These are phyloP conservation scores for Microctonus aethiopoides DNA, from an alignment of 2,888 invertebrate genomes.

Conservation along the genomic window DNA sequence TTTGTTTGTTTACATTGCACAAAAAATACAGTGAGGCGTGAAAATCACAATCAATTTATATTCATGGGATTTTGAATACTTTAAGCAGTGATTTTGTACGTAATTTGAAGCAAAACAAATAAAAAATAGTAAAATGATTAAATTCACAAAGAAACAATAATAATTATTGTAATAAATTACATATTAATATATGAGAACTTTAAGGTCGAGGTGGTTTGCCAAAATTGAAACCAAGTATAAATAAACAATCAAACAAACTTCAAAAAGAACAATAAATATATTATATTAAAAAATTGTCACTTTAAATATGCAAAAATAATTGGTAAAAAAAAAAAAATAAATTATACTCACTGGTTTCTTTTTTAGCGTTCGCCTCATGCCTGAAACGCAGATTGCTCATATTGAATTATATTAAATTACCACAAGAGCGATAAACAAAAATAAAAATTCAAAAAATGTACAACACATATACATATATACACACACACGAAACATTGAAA, in stretches of 20 bases:
- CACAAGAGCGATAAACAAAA: slow-evolving; percentile 11
- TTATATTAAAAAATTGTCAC: too few relatives aligned
- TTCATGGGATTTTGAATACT: not conserved
- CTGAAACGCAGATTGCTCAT: slow-evolving; percentile 34
- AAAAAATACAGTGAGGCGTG: not conserved
- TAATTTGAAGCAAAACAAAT: not conserved
- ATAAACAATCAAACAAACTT: slow-evolving; percentile 1
- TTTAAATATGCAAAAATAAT: not conserved
- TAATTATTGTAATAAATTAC: slow-evolving; percentile 17
- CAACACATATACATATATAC: slow-evolving; percentile 21
- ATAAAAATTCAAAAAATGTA: not conserved
- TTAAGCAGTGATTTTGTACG: not conserved
- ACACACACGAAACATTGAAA: slow-evolving; percentile 17
- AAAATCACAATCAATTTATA: not conserved
- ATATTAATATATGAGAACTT: slow-evolving; percentile 16
- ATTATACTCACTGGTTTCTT: not conserved
- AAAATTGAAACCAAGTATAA: slow-evolving; percentile 23
- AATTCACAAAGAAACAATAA: slow-evolving; percentile 41
- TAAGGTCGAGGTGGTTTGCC: slow-evolving; percentile 13
- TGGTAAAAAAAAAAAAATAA: slow-evolving; percentile 4
- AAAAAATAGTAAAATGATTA: not conserved
- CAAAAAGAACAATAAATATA: not conserved
- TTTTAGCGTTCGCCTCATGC: slow-evolving; percentile 19
- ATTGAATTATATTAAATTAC: slow-evolving; percentile 26
- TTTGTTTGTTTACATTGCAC: not conserved